A percentile compares a stretch with the other conserved stretches of the same genome.
Conservation (phyloP, 2,888 invertebrate genomes). For the Cryptocephalus primarius region DNA sequence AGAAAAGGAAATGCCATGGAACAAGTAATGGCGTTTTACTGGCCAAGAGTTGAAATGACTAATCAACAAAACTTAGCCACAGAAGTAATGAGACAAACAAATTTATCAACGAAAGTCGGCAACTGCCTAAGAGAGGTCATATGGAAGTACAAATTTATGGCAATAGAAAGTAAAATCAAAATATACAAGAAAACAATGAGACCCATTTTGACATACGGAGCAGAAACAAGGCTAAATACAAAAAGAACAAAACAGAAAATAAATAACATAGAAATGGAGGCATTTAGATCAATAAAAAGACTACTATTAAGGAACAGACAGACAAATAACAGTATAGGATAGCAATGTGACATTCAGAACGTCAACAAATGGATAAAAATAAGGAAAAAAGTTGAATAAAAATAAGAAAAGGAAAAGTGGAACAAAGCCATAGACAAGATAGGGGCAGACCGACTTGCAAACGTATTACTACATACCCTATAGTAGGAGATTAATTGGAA, state of each 20-base stretch:
- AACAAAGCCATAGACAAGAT: background rate
- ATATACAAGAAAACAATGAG: background rate
- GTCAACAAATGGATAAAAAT: background rate
- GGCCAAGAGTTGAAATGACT: background rate
- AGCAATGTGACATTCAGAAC: background rate
- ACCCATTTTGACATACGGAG: background rate
- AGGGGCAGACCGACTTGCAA: background rate
- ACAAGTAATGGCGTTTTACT: background rate
- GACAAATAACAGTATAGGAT: background rate
- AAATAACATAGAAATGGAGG: background rate
- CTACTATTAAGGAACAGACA: background rate
- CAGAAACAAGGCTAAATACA: background rate
- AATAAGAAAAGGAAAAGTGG: background rate
- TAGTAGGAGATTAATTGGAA: background rate
- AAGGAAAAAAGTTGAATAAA: background rate
- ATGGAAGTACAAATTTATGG: background rate
- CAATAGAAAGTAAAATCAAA: background rate
- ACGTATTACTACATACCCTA: background rate
- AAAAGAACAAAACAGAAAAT: background rate
- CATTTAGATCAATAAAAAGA: background rate
- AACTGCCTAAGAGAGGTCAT: background rate
- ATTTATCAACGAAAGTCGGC: background rate
- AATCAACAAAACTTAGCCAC: background rate
- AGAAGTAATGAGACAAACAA: conserved; percentile 1
- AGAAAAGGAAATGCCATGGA: background rate